phyloP scores from a whole-genome alignment of 2,113 vertebrate species.

The Scomber colias region DNA sequence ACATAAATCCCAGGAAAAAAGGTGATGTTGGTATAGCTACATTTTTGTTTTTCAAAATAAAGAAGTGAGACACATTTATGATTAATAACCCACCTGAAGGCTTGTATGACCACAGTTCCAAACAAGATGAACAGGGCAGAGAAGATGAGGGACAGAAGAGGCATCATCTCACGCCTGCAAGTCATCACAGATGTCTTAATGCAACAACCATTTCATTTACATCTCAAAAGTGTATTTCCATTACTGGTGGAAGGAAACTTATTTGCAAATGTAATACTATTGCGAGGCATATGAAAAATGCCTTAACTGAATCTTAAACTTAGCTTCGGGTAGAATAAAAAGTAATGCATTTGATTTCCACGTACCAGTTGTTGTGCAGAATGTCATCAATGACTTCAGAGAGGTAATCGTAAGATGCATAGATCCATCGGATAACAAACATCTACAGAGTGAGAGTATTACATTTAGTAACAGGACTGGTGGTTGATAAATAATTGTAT shows the following conservation, averaged over 20 bases:
- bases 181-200: constrained; percentile 6
- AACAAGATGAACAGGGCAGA: constrained; percentile 97
- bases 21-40: constrained; percentile 20
- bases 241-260: background rate
- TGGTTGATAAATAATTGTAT: background rate
- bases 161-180: constrained; percentile 98
- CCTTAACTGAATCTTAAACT: background rate
- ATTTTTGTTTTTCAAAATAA: background rate
- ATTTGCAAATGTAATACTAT: background rate
- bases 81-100: constrained; percentile 89
- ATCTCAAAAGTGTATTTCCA: background rate
- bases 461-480: background rate
- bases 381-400: constrained; percentile 90
- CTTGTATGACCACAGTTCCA: constrained; percentile 95
- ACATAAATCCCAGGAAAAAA: background rate
- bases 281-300: background rate
- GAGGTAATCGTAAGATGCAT: constrained; percentile 87
- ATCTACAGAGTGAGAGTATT: constrained; percentile 79
- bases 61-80: background rate
- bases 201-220: background rate
- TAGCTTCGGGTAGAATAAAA: background rate
- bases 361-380: constrained; percentile 95
- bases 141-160: constrained; percentile 95
- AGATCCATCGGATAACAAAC: constrained; percentile 95
- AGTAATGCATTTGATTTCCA: background rate